phyloP scores from a whole-genome alignment of 2,113 vertebrate genomes.

The Egretta garzetta region DNA sequence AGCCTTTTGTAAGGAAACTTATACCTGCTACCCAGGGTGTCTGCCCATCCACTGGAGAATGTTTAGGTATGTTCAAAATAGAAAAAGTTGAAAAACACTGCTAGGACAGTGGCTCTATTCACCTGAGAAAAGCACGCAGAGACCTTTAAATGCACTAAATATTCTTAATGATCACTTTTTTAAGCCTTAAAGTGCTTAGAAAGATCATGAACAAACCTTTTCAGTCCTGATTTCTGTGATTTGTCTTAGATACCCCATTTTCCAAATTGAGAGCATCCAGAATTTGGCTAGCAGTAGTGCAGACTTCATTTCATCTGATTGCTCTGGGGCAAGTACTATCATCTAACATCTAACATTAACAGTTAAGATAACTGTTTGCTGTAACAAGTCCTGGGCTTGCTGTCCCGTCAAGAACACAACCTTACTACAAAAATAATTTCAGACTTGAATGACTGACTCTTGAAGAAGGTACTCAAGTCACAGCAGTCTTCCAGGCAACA shows the following conservation, averaged over 20 bases:
- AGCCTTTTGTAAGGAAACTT: background rate
- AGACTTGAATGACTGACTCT: background rate
- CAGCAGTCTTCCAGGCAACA: background rate
- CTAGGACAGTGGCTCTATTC: background rate
- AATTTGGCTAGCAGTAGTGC: background rate
- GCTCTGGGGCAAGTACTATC: background rate
- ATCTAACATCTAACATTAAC: background rate
- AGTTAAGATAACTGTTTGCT: background rate
- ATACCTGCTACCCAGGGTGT: background rate
- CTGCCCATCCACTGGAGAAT: background rate
- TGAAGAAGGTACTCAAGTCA: background rate
- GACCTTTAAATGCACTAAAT: background rate
- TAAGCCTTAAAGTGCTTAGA: background rate
- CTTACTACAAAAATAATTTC: background rate
- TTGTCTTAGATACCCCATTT: background rate
- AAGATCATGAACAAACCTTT: background rate
- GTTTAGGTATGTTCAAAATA: background rate
- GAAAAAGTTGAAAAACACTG: background rate
- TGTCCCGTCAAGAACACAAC: background rate
- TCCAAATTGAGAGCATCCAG: background rate
- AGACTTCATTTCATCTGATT: background rate
- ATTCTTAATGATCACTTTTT: background rate
- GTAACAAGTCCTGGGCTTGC: background rate
- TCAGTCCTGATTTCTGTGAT: background rate
- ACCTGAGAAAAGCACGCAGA: background rate